Evolutionary conservation across 2,888 invertebrate species (phyloP), one percentile per base, ranked within the genome.

Genomic region (Scelioninae gen. 1): DNA sequence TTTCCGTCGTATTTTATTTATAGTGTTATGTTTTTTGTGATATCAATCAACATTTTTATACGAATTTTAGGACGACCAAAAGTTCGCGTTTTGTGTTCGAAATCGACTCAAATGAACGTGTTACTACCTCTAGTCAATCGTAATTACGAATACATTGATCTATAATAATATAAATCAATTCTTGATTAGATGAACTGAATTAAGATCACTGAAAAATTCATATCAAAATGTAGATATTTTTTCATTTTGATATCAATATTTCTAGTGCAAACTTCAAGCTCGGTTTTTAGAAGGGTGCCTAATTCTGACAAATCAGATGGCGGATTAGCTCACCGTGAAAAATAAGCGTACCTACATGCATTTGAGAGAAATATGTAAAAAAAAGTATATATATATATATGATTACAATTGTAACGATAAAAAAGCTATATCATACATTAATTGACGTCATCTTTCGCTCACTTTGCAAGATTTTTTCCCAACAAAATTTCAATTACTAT

Each of bases 261-360:
- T 23, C 23, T 1, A 23, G 23, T 23, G 23, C 23, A 23, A 23
- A 23, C 4, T 23, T 23, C 23, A 23, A 23, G 55, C 11, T 74
- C 63, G 47, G 23, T 31, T 63, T 23, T 55, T 69, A 62, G 45
- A 34, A 13, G 45, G 79, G 79, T 80, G 79, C 79, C 79, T 80
- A 80, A 80, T 80, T 80, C 74, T 68, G 74, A 80, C 74, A 80
- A 80, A 80, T 80, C 74, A 74, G 74, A 74, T 74, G n/a, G 49
- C 68, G 60, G 55, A 74, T 80, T 80, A 55, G 69, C 62, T 69
- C 76, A 29, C 60, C 58, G 55, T 63, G 38, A 51, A 23, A 23
- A 23, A 60, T 56, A 47, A 76, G 51, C 65, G 72, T 72, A 79
- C 66, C 72, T 79, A 53, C 49, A 51, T 72, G 72, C 78, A 79